Evolutionary conservation across 2,888 invertebrate species (phyloP), one percentile per base, ranked within the genome.

Genomic region (Erannis defoliaria): DNA sequence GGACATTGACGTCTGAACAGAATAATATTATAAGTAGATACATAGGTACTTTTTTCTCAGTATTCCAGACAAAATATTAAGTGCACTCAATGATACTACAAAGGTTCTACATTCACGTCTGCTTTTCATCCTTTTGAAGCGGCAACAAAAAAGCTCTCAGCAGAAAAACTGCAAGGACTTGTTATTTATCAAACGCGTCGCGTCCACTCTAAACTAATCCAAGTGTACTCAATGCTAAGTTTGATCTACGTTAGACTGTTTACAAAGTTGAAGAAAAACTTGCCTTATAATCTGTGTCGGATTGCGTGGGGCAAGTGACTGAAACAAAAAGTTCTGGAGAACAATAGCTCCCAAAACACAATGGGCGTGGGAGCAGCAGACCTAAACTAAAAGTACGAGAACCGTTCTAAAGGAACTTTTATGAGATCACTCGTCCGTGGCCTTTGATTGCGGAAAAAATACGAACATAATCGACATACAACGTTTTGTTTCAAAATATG

Each of bases 271-370:
- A 51, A 61, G 51, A 51, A 61, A 45, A 50, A 51, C 51, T 55
- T 40, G 50, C 23, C 51, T 61, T 61, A 55, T 61, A 33, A 55
- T 55, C 55, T 43, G 18, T 21, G 43, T 21, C 43, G 49, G 35
- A n/a, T 18, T 60, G 55, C 35, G 60, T 51, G 58, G 42, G 57
- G 60, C 23, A 66, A 70, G 64, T 64, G 62, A 61, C 26, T 66
- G 62, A 64, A 53, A 58, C 58, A 62, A 64, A 55, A 66, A 66
- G 59, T 64, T 66, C 57, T 56, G 45, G 50, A 59, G 64, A 66
- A 70, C 67, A 70, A 70, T 66, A 57, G 62, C 43, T 14, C 37
- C 60, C 19, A 59, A 49, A 60, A 64, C 60, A 66, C 67, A 66
- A 66, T 64, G 60, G 56, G 38, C 57, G 29, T 29, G 51, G n/a